A percentile compares a stretch with the other conserved stretches of the same genome.
Conservation (phyloP, 2,797 vertebrate genomes). For the Tamandua tetradactyla region DNA sequence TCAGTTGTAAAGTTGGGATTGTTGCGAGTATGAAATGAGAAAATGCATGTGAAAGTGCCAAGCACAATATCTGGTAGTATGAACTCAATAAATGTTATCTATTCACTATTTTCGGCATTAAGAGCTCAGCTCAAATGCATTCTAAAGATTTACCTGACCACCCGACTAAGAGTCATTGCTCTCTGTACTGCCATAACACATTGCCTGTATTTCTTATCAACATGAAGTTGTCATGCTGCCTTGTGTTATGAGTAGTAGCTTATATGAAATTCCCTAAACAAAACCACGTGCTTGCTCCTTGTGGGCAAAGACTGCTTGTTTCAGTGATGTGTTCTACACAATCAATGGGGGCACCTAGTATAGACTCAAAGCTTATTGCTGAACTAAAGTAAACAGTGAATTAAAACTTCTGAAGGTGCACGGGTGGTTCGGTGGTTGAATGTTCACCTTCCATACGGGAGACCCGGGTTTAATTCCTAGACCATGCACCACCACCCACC, state of each 20-base stretch:
- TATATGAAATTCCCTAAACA: not conserved
- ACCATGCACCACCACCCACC: too few relatives aligned
- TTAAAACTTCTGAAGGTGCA: too few relatives aligned
- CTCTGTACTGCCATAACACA: not conserved
- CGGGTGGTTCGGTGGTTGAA: too few relatives aligned
- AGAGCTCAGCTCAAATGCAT: not conserved
- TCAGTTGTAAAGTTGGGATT: not conserved
- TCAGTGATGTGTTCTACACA: not conserved
- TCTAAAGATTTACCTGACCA: not conserved
- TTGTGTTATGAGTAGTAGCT: not conserved
- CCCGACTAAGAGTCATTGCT: not conserved
- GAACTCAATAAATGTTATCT: not conserved
- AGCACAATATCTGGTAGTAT: not conserved
- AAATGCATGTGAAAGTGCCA: not conserved
- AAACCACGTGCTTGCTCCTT: not conserved
- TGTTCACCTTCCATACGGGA: too few relatives aligned
- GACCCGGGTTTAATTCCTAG: too few relatives aligned
- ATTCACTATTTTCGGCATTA: not conserved
- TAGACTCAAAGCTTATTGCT: not conserved
- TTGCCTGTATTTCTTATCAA: not conserved
- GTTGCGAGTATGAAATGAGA: not conserved
- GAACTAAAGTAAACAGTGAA: not conserved
- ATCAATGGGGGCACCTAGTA: rapidly evolving
- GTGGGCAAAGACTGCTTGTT: not conserved
- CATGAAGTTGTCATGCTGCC: not conserved